Base-by-base conservation (phyloP, 2,888 invertebrate species). In the Rutpela maculata region DNA sequence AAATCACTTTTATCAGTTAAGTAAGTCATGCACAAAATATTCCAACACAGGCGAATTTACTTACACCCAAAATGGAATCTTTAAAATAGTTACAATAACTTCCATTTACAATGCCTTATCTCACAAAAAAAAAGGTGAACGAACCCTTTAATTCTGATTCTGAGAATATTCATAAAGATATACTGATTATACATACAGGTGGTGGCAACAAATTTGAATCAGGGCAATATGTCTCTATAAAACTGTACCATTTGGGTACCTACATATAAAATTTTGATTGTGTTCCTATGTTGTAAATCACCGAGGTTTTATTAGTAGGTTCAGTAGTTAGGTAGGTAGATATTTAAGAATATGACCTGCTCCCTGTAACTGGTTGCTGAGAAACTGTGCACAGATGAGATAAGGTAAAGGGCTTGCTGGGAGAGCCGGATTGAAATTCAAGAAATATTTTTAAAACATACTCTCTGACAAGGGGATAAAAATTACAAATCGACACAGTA, bases 161-260 rank as follows among this genome's bases (percentile, higher is more conserved):
- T 59, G 55, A 35, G 72, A 72, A 63, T 18, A 55, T 50, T 63
- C n/a, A 70, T 43, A 70, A 26, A 18, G 31, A 57, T 15, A 43
- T 19, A 60, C 31, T 57, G 57, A 19, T 22, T 43, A 43, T 72
- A 63, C 63, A 50, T 72, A 72, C 76, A 80, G 73, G 74, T 67
- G 75, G 73, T 77, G 81, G 78, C 66, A 75, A 77, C 70, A 76
- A 79, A 80, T 81, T 72, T 81, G 78, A 81, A 81, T 80, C 76
- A 77, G 78, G 75, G 78, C 76, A 77, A 81, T 81, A 79, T 68
- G 78, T 76, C 76, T 78, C 78, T 76, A 77, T 81, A 81, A 78
- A 76, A 66, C 68, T 76, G 68, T 76, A 67, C 75, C 67, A 22
- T 66, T 74, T 65, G 35, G 56, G 59, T 65, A 66, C 74, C 78